Base-by-base conservation (phyloP, 2,888 invertebrate species). In the Maniola hyperantus region DNA sequence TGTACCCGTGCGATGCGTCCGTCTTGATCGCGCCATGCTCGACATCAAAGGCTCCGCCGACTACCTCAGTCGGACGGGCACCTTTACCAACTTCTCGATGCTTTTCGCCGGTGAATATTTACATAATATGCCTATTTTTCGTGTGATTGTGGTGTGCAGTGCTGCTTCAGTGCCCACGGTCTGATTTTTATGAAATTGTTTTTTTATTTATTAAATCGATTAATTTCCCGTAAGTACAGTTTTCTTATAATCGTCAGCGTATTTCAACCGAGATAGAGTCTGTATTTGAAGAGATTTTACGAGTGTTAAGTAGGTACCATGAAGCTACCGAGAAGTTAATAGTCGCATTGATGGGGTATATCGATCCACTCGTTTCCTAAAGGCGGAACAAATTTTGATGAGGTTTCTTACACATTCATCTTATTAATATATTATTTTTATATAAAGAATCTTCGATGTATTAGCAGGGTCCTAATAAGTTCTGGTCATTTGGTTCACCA, bases 41-140 rank as follows among this genome's bases (percentile, higher is more conserved):
- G 97, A 97, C 94, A 97, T 97, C 85, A 97, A 97, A 93, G 96
- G 96, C 83, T 96, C 97, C 82, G 96, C 97, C 91, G 97, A 97
- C 94, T 97, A 97, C 93, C 94, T 97, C 84, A 95, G 95, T 92
- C 95, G 97, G 93, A 96, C 97, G 87, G 97, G 97, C 85, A 97
- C 97, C 73, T 97, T 98, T 90, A 96, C 97, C 90, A 97, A 97
- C 93, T 97, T 98, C 94, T 97, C 97, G 91, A 97, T 98, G 97
- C 95, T 98, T 84, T 97, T 97, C 93, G 97, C 97, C 92, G 97
- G 97, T 97, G 95, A 93, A 92, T 93, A 87, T 89, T 20, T 44
- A 6, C 44, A 34, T 48, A 44, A 44, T 46, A 44, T 46, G 34
- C 65, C 65, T 71, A 77, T 74, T 77, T 77, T 79, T 76, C 74